phyloP scores from a whole-genome alignment of 2,113 vertebrate genomes.

The Periophthalmus modestus region DNA sequence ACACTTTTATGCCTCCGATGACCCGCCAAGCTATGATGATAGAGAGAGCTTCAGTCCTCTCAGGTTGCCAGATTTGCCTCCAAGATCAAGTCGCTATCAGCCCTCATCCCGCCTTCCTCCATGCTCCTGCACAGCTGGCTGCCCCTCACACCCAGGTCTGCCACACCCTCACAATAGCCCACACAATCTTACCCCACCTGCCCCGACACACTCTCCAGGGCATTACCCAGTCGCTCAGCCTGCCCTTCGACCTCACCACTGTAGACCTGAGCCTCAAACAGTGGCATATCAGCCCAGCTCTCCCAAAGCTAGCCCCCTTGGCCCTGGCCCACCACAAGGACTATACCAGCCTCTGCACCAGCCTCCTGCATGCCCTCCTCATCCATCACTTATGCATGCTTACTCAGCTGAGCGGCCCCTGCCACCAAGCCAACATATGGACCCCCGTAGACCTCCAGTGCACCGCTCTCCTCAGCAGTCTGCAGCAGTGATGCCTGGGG shows the following conservation, averaged over 20 bases:
- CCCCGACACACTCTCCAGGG: slow-evolving; percentile 61
- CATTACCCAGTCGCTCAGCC: slow-evolving; percentile 62
- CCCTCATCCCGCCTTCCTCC: slow-evolving; percentile 61
- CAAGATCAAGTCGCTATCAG: slow-evolving; percentile 63
- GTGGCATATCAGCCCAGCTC: slow-evolving; percentile 63
- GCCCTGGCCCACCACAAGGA: slow-evolving; percentile 56
- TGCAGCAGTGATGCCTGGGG: slow-evolving; percentile 45
- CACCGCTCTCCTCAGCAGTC: slow-evolving; percentile 75
- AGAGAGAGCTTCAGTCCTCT: slow-evolving; percentile 80
- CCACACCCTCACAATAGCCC: slow-evolving; percentile 59
- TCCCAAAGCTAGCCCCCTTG: slow-evolving; percentile 64
- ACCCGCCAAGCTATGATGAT: slow-evolving; percentile 82
- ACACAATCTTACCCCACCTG: slow-evolving; percentile 67
- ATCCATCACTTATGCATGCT: slow-evolving; percentile 65
- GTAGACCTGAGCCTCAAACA: slow-evolving; percentile 66
- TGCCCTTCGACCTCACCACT: slow-evolving; percentile 64
- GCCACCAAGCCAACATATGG: slow-evolving; percentile 60
- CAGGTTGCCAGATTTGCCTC: slow-evolving; percentile 67
- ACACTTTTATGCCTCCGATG: slow-evolving; percentile 74
- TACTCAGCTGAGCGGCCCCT: slow-evolving; percentile 60
- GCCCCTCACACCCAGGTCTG: slow-evolving; percentile 56
- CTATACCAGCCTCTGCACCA: slow-evolving; percentile 72
- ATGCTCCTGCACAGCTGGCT: slow-evolving; percentile 69
- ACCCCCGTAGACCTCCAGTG: slow-evolving; percentile 58
- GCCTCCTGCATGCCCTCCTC: slow-evolving; percentile 60